Evolutionary conservation across 1,140 invertebrate species (phyloP).

Genomic region (Cataglyphis hispanica): DNA sequence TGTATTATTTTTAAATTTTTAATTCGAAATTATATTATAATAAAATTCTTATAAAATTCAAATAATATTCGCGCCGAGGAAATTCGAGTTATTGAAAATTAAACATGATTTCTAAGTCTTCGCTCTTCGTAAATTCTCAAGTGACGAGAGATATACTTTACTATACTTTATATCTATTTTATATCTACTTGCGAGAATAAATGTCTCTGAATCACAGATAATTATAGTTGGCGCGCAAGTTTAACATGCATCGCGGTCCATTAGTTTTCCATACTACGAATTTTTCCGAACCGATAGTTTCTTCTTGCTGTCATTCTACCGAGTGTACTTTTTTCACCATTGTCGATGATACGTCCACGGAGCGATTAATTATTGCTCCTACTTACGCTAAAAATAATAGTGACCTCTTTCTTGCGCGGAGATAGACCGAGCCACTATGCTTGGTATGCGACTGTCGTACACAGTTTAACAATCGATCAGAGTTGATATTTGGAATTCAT

Average conservation of each 20-base stretch:
- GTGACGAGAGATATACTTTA: not conserved
- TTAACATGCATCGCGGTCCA: not conserved
- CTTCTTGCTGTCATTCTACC: not conserved
- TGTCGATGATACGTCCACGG: slow-evolving; percentile 18
- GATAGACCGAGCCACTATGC: not conserved
- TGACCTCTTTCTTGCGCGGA: slow-evolving; percentile 59
- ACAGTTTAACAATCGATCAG: slow-evolving; percentile 53
- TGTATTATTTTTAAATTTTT: not conserved
- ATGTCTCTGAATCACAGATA: slow-evolving; percentile 22
- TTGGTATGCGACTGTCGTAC: slow-evolving; percentile 15
- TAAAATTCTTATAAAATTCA: no score
- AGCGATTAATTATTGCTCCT: slow-evolving; percentile 67
- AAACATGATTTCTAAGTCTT: slow-evolving; percentile 15
- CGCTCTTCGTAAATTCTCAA: not conserved
- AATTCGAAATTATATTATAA: not conserved
- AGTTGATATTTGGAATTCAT: slow-evolving; percentile 3
- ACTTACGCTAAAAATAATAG: slow-evolving; percentile 72
- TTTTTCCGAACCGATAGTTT: slow-evolving; percentile 13
- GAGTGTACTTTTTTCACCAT: slow-evolving; percentile 9
- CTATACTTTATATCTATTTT: no score
- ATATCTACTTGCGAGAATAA: not conserved
- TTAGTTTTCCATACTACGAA: slow-evolving; percentile 8
- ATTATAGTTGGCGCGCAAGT: not conserved
- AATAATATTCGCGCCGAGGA: not conserved
- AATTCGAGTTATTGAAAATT: slow-evolving; percentile 1